phyloP scores from a whole-genome alignment of 1,140 invertebrate species.

The Rhysida immarginata region DNA sequence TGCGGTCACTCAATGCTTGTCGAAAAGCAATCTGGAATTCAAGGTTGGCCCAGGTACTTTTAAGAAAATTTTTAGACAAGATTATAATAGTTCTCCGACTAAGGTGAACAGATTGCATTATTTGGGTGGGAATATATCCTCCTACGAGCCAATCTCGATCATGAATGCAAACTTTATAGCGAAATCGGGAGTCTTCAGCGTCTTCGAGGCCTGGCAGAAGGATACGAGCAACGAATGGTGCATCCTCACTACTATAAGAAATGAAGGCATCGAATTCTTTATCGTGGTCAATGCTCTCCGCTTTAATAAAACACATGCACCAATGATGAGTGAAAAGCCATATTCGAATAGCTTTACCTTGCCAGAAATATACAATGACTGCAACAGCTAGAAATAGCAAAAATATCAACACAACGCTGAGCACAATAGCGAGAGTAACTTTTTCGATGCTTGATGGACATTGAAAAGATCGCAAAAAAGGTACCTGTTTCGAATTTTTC shows the following conservation, averaged over 20 bases:
- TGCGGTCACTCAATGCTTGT: constrained; percentile 62
- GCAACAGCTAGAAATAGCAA: too few species aligned
- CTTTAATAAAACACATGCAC: not conserved
- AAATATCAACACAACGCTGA: not conserved
- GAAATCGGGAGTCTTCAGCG: constrained; percentile 31
- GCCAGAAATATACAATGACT: not conserved
- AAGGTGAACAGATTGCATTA: constrained; percentile 76
- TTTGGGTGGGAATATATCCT: constrained; percentile 29
- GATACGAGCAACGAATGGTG: constrained; percentile 66
- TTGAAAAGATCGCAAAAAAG: not conserved
- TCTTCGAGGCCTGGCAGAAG: constrained; percentile 29
- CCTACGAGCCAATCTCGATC: not conserved
- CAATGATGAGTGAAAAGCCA: not conserved
- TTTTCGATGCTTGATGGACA: not conserved
- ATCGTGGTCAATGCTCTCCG: not conserved
- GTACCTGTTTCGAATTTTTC: not conserved
- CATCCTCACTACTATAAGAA: constrained; percentile 82
- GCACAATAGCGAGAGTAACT: not conserved
- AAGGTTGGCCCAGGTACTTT: constrained; percentile 83
- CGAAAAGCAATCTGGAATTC: constrained; percentile 86
- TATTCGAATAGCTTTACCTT: not conserved
- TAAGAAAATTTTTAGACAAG: constrained; percentile 78
- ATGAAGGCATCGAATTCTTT: constrained; percentile 87
- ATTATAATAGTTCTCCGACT: constrained; percentile 78
- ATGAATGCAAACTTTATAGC: constrained; percentile 36